Conservation (phyloP, 2,113 vertebrate genomes). For the Clarias gariepinus region DNA sequence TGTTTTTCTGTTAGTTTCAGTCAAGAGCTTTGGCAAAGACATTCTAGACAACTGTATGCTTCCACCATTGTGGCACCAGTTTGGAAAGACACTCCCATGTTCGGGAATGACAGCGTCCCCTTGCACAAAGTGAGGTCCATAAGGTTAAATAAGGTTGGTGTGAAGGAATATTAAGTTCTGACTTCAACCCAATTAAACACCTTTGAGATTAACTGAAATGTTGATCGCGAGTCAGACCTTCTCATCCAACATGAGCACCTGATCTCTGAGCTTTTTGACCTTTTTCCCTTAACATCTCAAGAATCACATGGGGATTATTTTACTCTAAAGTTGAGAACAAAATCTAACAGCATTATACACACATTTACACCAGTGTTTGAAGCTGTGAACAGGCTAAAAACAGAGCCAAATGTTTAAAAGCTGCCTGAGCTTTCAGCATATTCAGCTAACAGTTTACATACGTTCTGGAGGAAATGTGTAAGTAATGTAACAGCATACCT, state of each 20-base stretch:
- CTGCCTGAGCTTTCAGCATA: constrained; percentile 22
- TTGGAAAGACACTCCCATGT: neutral
- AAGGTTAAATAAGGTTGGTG: neutral
- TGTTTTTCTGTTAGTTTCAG: neutral
- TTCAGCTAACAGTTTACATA: constrained; percentile 40
- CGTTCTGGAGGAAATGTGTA: neutral
- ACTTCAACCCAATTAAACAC: neutral
- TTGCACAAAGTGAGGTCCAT: neutral
- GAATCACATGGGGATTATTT: neutral
- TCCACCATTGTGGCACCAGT: neutral
- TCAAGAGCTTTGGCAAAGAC: neutral
- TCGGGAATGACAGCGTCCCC: neutral
- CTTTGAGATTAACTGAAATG: neutral
- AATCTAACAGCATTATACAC: constrained; percentile 2
- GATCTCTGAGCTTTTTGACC: neutral
- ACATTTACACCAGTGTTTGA: constrained; percentile 43
- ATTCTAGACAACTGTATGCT: neutral
- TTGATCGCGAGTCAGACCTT: neutral
- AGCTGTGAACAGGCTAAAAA: constrained; percentile 34
- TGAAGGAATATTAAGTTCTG: neutral
- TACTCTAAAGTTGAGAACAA: neutral
- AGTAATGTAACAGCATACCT: constrained; percentile 37
- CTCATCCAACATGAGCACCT: neutral
- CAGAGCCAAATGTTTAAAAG: constrained; percentile 52
- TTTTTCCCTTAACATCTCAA: constrained; percentile 16